A percentile compares a stretch with the other conserved stretches of the same genome.
These are phyloP conservation scores for Mesochorus sp. DNA, from an alignment of 2,888 invertebrate genomes.

Conservation along the genomic window DNA sequence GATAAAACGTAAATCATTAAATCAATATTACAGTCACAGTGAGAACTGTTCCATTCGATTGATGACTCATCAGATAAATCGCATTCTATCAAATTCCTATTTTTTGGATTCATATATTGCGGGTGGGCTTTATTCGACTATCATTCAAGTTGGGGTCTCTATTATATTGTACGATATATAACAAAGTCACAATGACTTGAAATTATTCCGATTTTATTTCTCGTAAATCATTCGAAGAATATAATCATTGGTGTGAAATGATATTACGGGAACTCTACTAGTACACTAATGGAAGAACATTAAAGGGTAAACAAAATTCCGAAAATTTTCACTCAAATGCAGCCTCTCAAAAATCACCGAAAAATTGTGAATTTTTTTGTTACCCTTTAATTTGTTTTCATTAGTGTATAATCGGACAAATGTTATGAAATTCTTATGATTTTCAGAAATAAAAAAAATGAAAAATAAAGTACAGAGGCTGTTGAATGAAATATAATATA, in stretches of 20 bases:
- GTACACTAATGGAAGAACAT: too few species aligned
- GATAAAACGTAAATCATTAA: constrained; percentile 5
- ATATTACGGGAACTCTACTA: constrained; percentile 19
- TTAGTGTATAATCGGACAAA: too few species aligned
- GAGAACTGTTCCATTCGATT: not conserved
- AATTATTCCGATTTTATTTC: constrained; percentile 36
- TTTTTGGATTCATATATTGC: constrained; percentile 21
- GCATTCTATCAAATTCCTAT: not conserved
- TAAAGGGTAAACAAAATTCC: too few species aligned
- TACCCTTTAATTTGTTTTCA: too few species aligned
- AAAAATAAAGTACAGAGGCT: not conserved
- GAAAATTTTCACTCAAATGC: too few species aligned
- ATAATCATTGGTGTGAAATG: constrained; percentile 37
- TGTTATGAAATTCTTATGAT: not conserved
- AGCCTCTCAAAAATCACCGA: too few species aligned
- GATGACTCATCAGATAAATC: not conserved
- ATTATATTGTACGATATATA: not conserved
- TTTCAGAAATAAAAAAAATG: not conserved
- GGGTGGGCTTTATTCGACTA: constrained; percentile 1
- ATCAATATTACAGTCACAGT: not conserved
- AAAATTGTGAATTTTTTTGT: too few species aligned
- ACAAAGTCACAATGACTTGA: constrained; percentile 42
- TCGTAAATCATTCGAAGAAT: constrained; percentile 54
- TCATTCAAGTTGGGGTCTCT: not conserved
- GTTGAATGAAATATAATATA: not conserved